Evolutionary conservation across 2,888 invertebrate genomes (phyloP).

Genomic region (Phyllotreta striolata): DNA sequence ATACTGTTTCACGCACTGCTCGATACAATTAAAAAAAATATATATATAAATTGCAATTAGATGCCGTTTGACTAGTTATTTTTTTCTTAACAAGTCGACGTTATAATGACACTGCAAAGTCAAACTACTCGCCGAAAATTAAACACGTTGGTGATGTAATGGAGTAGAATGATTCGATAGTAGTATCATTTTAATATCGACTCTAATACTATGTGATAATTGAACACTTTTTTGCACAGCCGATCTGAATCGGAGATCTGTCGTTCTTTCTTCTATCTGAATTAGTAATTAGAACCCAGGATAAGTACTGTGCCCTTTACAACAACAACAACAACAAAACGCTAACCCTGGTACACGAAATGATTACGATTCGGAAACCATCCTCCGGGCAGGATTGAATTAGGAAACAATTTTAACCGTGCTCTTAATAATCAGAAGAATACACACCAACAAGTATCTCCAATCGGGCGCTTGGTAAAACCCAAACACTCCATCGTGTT

Average conservation of each 20-base stretch:
- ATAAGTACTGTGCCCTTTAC: slow-evolving; percentile 17
- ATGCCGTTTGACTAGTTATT: background rate
- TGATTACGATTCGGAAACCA: background rate
- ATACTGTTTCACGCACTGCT: no score
- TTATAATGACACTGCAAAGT: no score
- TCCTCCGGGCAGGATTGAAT: background rate
- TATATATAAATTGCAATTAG: slow-evolving; percentile 5
- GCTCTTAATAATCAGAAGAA: slow-evolving; percentile 37
- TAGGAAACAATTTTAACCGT: slow-evolving; percentile 49
- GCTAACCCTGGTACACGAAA: background rate
- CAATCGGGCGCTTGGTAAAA: slow-evolving; percentile 35
- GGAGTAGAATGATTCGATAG: no score
- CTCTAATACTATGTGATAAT: slow-evolving; percentile 39
- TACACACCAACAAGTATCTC: slow-evolving; percentile 20
- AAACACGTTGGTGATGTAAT: no score
- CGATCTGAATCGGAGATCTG: slow-evolving; percentile 57
- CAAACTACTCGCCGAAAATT: no score
- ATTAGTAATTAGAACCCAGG: slow-evolving; percentile 3
- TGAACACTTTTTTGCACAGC: slow-evolving; percentile 61
- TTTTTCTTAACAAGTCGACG: no score
- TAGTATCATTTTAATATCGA: slow-evolving; percentile 1
- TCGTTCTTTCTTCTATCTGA: slow-evolving; percentile 18
- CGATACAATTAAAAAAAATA: no score
- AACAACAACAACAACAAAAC: background rate
- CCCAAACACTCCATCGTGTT: slow-evolving; percentile 23